Evolutionary conservation across 2,888 invertebrate species (phyloP).

Genomic region (Drosophila meridionalis): DNA sequence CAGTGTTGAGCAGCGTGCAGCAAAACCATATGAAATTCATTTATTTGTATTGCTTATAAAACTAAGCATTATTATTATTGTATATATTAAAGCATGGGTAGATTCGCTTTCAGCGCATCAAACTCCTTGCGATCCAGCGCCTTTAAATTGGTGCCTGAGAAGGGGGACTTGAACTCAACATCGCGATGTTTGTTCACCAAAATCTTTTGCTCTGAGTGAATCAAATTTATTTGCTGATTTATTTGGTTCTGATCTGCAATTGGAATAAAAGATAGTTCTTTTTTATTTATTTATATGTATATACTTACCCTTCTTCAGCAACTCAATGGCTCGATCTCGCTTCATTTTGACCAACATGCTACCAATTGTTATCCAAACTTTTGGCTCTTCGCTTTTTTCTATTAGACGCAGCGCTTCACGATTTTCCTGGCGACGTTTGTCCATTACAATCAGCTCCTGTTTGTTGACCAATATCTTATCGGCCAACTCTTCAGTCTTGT

Average conservation of each 20-base stretch:
- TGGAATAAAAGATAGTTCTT: too few species aligned
- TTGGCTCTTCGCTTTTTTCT: constrained; percentile 78
- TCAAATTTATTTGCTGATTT: constrained; percentile 82
- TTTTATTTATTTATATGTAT: too few species aligned
- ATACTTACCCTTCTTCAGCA: constrained; percentile 84
- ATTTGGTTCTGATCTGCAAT: constrained; percentile 83
- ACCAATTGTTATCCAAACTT: constrained; percentile 84
- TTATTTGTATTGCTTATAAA: constrained; percentile 18
- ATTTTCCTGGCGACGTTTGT: constrained; percentile 82
- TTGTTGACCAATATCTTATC: constrained; percentile 84
- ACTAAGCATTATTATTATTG: not conserved
- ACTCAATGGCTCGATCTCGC: constrained; percentile 73
- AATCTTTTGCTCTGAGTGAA: constrained; percentile 83
- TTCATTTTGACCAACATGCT: constrained; percentile 83
- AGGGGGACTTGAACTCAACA: constrained; percentile 81
- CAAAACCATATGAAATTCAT: constrained; percentile 5
- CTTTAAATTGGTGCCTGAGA: constrained; percentile 83
- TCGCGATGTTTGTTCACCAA: constrained; percentile 84
- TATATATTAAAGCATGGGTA: constrained; percentile 73
- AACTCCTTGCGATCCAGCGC: constrained; percentile 82
- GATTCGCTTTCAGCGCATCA: constrained; percentile 77
- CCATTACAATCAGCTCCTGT: constrained; percentile 81
- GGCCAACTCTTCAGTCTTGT: constrained; percentile 82
- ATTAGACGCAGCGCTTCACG: constrained; percentile 82
- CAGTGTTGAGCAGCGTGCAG: constrained; percentile 36